A percentile compares a stretch with the other conserved stretches of the same genome.
Conservation (phyloP, 2,888 invertebrate genomes). For the Liopterus haemorrhoidalis region DNA sequence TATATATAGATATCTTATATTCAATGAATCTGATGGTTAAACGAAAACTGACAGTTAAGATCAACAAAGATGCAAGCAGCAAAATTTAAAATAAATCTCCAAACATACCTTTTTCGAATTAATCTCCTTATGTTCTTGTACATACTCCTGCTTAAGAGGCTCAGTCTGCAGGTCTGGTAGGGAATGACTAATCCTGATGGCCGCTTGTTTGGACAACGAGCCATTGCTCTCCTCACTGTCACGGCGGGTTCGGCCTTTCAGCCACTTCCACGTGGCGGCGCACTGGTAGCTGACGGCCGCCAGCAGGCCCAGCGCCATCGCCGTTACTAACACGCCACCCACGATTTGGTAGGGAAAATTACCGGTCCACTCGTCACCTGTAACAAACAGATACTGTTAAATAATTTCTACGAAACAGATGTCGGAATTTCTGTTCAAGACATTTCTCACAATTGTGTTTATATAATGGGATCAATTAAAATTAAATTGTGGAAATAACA, state of each 20-base stretch:
- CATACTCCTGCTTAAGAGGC: slow-evolving; percentile 61
- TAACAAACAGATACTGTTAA: background rate
- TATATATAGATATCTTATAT: no score
- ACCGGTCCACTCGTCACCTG: slow-evolving; percentile 8
- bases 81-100: no score
- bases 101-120: slow-evolving; percentile 62
- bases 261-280: slow-evolving; percentile 67
- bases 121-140: slow-evolving; percentile 65
- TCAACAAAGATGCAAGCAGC: no score
- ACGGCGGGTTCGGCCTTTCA: slow-evolving; percentile 50
- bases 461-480: no score
- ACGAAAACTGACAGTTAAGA: no score
- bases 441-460: no score
- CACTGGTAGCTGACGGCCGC: slow-evolving; percentile 69
- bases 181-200: slow-evolving; percentile 69
- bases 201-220: slow-evolving; percentile 58
- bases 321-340: slow-evolving; percentile 53
- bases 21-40: no score
- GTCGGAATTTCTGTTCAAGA: no score
- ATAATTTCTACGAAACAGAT: background rate
- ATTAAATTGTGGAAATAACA: background rate
- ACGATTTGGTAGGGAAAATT: slow-evolving; percentile 49
- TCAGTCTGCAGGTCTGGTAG: slow-evolving; percentile 68
- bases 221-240: slow-evolving; percentile 41
- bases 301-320: slow-evolving; percentile 61